Evolutionary conservation across 2,113 vertebrate genomes (phyloP), one percentile per base, ranked within the genome.

Genomic region (Tiliqua scincoides): DNA sequence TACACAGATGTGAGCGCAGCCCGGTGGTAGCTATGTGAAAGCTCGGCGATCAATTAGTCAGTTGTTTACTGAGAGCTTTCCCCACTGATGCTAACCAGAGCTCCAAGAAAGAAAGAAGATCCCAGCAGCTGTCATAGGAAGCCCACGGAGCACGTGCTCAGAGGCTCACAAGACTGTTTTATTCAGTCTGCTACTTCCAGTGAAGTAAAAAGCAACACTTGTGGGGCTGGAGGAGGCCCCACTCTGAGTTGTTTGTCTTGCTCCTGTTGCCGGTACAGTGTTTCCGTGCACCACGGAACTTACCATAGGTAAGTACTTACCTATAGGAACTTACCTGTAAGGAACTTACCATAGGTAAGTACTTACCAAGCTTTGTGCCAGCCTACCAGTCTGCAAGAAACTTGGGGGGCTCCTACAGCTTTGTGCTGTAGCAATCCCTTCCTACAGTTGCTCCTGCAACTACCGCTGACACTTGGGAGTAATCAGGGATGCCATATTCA

Each of bases 11-110:
- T 89, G 85, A 96, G 95, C 92, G 92, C 93, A 94, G 95, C 95
- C 95, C 93, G 68, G 93, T 96, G 82, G 96, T 97, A 95, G 96
- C 96, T 95, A 92, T 96, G 96, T 94, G 96, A 96, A 95, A 93
- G 87, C 93, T 27, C 93, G 93, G 91, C 95, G 93, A 98, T 98
- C 97, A 96, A 97, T 97, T 96, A 97, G 94, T 95, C 96, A 90
- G 94, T 96, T 98, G 98, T 98, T 98, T 98, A 98, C 97, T 77
- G 3, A 96, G 94, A 96, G 93, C 97, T 90, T 96, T 97, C 96
- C 93, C 48, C 81, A 93, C 88, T 97, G 97, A 98, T 92, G 94
- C 95, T 97, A 97, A 95, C 96, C 98, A 98, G 97, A 97, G 94
- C 95, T 85, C 94, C 94, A 91, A 89, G 93, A 96, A 81, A 86